A percentile compares a stretch with the other conserved stretches of the same genome.
Evolutionary conservation across 2,113 vertebrate genomes (phyloP).

Genomic region (Alethe castanea): DNA sequence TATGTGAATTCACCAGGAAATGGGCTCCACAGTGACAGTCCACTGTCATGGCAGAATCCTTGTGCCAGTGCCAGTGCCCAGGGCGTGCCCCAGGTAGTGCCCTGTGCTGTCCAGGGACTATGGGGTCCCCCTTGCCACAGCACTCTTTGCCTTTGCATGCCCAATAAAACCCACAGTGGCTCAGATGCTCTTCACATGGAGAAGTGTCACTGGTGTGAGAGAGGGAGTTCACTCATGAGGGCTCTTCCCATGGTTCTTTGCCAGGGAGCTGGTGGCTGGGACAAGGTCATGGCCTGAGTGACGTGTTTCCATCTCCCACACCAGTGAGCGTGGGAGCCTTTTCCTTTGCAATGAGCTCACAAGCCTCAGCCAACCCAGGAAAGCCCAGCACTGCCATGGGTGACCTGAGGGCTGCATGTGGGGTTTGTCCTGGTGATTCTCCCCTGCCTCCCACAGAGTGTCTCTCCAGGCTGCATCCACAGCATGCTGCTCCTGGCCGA

Average conservation of each 20-base stretch:
- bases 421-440: background rate
- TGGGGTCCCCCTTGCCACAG: background rate
- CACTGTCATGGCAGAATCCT: background rate
- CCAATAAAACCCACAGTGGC: rapidly evolving
- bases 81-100: background rate
- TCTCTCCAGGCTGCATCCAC: conserved; percentile 73
- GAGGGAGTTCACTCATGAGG: background rate
- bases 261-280: background rate
- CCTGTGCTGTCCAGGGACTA: background rate
- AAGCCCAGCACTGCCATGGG: background rate
- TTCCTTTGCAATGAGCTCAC: background rate
- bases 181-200: rapidly evolving
- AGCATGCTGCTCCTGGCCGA: conserved; percentile 81
- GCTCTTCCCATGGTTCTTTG: background rate
- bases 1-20: background rate
- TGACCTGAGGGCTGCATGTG: rapidly evolving
- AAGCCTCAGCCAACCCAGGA: rapidly evolving
- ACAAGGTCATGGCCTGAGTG: background rate
- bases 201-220: background rate
- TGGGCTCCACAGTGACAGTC: rapidly evolving
- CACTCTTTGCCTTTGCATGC: background rate
- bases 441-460: conserved; percentile 48
- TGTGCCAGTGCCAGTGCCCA: background rate
- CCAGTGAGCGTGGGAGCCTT: background rate
- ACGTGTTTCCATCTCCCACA: rapidly evolving